Conservation (phyloP, 2,888 invertebrate species). For the Apoda limacodes region DNA sequence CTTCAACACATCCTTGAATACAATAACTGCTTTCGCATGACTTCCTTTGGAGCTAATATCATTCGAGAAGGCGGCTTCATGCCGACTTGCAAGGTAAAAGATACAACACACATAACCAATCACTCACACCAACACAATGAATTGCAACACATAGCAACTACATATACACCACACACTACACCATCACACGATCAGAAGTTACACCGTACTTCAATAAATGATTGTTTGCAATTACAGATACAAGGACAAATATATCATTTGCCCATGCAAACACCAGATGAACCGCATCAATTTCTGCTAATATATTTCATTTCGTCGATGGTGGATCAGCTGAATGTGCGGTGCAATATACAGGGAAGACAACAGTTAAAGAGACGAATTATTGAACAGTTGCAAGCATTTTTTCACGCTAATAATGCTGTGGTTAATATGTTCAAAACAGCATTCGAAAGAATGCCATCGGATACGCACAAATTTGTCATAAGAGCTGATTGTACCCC, state of each 20-base stretch:
- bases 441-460: slow-evolving; percentile 20
- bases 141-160: slow-evolving; percentile 17
- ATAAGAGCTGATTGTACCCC: slow-evolving; percentile 19
- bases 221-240: slow-evolving; percentile 21
- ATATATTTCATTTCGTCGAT: slow-evolving; percentile 25
- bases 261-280: slow-evolving; percentile 22
- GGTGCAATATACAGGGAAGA: slow-evolving; percentile 21
- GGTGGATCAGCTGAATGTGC: slow-evolving; percentile 21
- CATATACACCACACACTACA: slow-evolving; percentile 19
- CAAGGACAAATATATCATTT: slow-evolving; percentile 26
- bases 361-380: slow-evolving; percentile 23
- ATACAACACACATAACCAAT: slow-evolving; percentile 21
- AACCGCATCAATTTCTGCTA: slow-evolving; percentile 24
- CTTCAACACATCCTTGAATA: slow-evolving; percentile 24
- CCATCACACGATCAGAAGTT: slow-evolving; percentile 18
- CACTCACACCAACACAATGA: slow-evolving; percentile 12
- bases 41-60: slow-evolving; percentile 27
- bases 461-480: slow-evolving; percentile 21
- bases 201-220: slow-evolving; percentile 19
- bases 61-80: slow-evolving; percentile 24
- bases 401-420: slow-evolving; percentile 22
- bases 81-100: slow-evolving; percentile 24
- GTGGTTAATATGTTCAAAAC: slow-evolving; percentile 22
- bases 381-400: slow-evolving; percentile 22
- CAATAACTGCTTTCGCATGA: slow-evolving; percentile 28